Conservation (phyloP, 2,888 invertebrate genomes). For the Tenthredo livida region DNA sequence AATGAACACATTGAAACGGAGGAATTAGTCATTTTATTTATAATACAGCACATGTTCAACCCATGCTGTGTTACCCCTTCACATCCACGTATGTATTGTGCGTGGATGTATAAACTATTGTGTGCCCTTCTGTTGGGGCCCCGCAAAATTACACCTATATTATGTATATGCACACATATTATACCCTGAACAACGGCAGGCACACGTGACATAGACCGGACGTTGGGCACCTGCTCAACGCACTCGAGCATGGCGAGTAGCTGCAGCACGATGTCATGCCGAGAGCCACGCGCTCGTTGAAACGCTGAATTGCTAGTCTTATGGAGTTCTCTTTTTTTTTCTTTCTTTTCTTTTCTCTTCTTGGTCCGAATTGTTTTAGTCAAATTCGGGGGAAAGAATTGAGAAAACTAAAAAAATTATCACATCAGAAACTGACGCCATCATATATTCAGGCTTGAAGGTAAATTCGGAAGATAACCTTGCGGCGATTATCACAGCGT, state of each 20-base stretch:
- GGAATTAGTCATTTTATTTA: conserved; percentile 24
- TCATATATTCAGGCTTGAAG: background rate
- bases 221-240: conserved; percentile 45
- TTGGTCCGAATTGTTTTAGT: background rate
- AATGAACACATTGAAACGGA: background rate
- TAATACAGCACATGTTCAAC: background rate
- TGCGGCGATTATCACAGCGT: background rate
- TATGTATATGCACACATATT: background rate
- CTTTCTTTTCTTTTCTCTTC: too few species aligned
- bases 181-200: background rate
- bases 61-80: background rate
- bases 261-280: background rate
- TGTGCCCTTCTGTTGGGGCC: background rate
- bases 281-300: background rate
- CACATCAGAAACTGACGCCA: background rate
- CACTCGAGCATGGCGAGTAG: conserved; percentile 40
- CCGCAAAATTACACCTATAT: conserved; percentile 18
- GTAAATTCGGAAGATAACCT: background rate
- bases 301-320: background rate
- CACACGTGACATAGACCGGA: conserved; percentile 38
- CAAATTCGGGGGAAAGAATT: background rate
- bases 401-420: background rate
- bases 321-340: background rate
- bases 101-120: background rate
- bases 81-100: background rate